Evolutionary conservation across 2,888 invertebrate species (phyloP), one percentile per base, ranked within the genome.

Genomic region (Pammene aurita): DNA sequence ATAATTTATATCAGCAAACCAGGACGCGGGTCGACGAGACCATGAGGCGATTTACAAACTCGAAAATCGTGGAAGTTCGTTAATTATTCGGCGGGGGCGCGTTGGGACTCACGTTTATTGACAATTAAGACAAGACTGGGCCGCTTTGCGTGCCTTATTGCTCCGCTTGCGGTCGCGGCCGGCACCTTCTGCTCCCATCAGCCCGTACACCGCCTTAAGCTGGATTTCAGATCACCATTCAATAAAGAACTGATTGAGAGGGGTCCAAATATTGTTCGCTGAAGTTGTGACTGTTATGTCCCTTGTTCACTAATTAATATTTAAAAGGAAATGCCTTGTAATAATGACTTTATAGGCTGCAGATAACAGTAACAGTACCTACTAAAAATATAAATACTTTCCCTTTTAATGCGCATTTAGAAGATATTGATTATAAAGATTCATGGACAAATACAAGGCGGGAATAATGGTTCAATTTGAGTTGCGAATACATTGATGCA

Each of bases 41-140:
- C 90, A 88, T 90, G 87, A 90, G 89, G 90, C 88, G 89, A 90
- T 92, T 92, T 90, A 90, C 89, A 89, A 92, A 92, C 90, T 92
- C 89, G 89, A 90, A 92, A 92, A 92, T 92, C 91, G 89, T 86
- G 88, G 88, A 92, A 92, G 90, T 92, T 90, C 88, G 90, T 92
- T 92, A 92, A 92, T 92, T 92, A 91, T 92, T 91, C 88, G 86
- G 80, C 80, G 85, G 84, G 86, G 83, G 84, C 80, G 82, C 84
- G 78, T 81, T 77, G 87, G 86, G 89, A 86, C 89, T 86, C 86
- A 87, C 87, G 84, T 87, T 92, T 92, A 92, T 92, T 90, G 92
- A 89, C 91, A 90, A 92, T 91, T 90, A 90, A 89, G 88, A 89
- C 86, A 84, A 85, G 88, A 80, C 85, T 84, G 82, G 77, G 80